These are phyloP conservation scores for Scrobipalpa costella DNA, from an alignment of 2,888 invertebrate genomes.

Conservation along the genomic window DNA sequence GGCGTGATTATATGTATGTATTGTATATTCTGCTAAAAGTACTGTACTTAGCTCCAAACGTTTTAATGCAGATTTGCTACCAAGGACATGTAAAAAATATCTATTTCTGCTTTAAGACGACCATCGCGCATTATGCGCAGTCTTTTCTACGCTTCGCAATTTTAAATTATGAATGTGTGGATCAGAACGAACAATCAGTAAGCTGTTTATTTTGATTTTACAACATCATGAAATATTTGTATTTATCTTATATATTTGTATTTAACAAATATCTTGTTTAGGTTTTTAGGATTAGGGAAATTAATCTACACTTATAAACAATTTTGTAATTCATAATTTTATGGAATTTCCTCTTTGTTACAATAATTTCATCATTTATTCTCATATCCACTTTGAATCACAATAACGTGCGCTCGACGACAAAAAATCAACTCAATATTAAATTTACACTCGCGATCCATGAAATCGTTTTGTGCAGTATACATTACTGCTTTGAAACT, in stretches of 20 bases:
- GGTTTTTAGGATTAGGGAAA: no score
- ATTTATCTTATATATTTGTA: no score
- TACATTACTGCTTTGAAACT: neutral
- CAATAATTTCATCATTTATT: slow-evolving; percentile 20
- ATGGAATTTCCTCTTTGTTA: slow-evolving; percentile 1
- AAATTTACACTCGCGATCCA: neutral
- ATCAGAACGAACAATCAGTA: neutral
- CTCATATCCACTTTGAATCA: slow-evolving; percentile 15
- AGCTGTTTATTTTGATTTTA: neutral
- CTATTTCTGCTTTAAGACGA: slow-evolving; percentile 2
- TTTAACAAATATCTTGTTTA: no score
- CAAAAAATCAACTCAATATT: neutral
- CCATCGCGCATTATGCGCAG: neutral
- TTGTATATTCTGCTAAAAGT: no score
- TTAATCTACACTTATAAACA: no score
- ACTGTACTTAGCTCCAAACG: no score
- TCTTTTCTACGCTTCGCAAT: neutral
- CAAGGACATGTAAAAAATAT: slow-evolving; percentile 17
- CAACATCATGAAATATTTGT: no score
- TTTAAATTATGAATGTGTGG: slow-evolving; percentile 2
- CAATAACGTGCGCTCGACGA: slow-evolving; percentile 5
- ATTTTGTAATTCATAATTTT: neutral
- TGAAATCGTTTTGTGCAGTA: neutral
- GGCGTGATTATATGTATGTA: no score
- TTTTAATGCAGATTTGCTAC: no score